Evolutionary conservation across 2,797 vertebrate genomes (phyloP).

Genomic region (Sebastes diaconus): DNA sequence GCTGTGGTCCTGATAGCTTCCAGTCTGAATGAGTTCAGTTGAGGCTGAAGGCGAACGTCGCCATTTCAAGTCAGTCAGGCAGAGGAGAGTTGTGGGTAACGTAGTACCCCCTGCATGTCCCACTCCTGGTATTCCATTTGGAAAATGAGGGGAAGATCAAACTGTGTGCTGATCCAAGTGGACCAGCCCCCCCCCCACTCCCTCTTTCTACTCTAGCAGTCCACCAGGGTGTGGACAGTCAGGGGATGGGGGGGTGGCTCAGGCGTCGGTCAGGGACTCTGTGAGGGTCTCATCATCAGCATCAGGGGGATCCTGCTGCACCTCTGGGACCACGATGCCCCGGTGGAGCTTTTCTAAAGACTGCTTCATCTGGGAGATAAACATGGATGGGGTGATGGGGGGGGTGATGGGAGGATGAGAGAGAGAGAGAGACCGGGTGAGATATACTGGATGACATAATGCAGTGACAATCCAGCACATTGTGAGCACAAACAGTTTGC

Average conservation of each 20-base stretch:
- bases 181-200: not conserved
- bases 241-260: slow-evolving; percentile 21
- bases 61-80: slow-evolving; percentile 72
- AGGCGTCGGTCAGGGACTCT: slow-evolving; percentile 62
- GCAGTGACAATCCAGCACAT: not conserved
- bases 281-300: slow-evolving; percentile 42
- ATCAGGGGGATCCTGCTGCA: slow-evolving; percentile 63
- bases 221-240: not conserved
- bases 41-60: slow-evolving; percentile 26
- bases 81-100: slow-evolving; percentile 38
- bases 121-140: slow-evolving; percentile 1
- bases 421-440: not conserved
- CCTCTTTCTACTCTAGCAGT: not conserved
- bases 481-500: not conserved
- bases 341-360: slow-evolving; percentile 90
- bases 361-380: slow-evolving; percentile 86
- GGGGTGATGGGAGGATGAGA: not conserved
- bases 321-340: slow-evolving; percentile 85
- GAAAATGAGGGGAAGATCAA: slow-evolving; percentile 1
- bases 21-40: slow-evolving; percentile 26
- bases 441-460: slow-evolving; percentile 2
- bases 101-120: not conserved
- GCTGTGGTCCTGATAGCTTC: slow-evolving; percentile 65
- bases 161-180: not conserved
- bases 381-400: not conserved